These are phyloP conservation scores for Miichthys miiuy DNA, from an alignment of 2,797 vertebrate species.

Conservation along the genomic window DNA sequence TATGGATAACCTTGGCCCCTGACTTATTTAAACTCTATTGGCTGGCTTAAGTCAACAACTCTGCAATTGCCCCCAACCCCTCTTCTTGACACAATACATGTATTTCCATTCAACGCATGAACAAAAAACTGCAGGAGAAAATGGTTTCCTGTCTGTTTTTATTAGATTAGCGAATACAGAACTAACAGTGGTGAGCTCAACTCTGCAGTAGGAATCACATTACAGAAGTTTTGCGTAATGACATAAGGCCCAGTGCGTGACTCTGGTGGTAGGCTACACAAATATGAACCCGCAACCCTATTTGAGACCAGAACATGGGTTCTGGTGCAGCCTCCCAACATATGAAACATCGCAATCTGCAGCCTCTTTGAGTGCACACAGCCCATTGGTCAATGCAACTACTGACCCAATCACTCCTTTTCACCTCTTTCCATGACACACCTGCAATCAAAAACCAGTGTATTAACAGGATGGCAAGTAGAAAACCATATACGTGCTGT, in stretches of 20 bases:
- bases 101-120: background rate
- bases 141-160: background rate
- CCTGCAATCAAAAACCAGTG: too few relatives aligned
- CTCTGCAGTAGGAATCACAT: background rate
- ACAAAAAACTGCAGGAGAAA: background rate
- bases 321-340: background rate
- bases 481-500: too few relatives aligned
- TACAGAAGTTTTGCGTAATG: background rate
- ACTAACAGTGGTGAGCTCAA: background rate
- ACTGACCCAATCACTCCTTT: too few relatives aligned
- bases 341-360: background rate
- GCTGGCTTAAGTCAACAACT: background rate
- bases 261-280: background rate
- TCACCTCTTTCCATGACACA: background rate
- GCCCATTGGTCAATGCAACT: too few relatives aligned
- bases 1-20: background rate
- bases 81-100: background rate
- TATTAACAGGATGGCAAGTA: too few relatives aligned
- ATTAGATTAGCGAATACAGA: background rate
- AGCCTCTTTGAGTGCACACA: background rate
- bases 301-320: too few relatives aligned
- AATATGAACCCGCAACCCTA: background rate
- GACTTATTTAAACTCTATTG: background rate
- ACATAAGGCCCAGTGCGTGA: background rate
- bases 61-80: background rate